Evolutionary conservation across 2,888 invertebrate genomes (phyloP).

Genomic region (Melipona bicolor): DNA sequence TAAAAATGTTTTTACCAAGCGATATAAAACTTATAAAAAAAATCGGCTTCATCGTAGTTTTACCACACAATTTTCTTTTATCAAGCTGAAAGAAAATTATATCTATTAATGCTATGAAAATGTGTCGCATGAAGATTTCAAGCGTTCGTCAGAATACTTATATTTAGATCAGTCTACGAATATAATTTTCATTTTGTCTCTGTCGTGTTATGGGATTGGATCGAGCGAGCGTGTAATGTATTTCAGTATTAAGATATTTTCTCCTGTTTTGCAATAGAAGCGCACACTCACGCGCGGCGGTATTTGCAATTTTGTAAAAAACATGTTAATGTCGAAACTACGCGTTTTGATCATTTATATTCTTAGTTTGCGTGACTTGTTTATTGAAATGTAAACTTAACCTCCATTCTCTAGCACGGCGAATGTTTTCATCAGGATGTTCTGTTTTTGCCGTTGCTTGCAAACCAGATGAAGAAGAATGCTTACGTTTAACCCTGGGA

Average conservation of each 20-base stretch:
- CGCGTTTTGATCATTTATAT: conserved; percentile 42
- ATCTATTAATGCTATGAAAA: conserved; percentile 25
- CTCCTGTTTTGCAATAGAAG: background rate
- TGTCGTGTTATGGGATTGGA: conserved; percentile 25
- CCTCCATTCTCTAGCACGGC: conserved; percentile 51
- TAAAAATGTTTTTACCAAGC: background rate
- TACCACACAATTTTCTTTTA: background rate
- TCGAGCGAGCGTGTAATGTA: background rate
- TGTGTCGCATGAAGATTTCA: conserved; percentile 47
- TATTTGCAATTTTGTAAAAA: background rate
- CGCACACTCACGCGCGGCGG: too few species aligned
- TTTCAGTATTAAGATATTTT: background rate
- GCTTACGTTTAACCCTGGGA: conserved; percentile 66
- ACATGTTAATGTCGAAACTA: conserved; percentile 1
- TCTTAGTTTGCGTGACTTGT: conserved; percentile 49
- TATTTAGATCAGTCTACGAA: conserved; percentile 57
- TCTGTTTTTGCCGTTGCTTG: conserved; percentile 57
- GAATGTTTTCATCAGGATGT: conserved; percentile 59
- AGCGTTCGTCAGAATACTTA: conserved; percentile 43
- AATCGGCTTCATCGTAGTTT: background rate
- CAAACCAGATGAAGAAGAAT: conserved; percentile 61
- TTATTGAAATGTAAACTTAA: conserved; percentile 65
- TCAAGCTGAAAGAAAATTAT: background rate
- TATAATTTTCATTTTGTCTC: conserved; percentile 54
- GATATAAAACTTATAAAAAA: background rate